phyloP scores from a whole-genome alignment of 2,113 vertebrate species.

The Melanerpes aurifrons region DNA sequence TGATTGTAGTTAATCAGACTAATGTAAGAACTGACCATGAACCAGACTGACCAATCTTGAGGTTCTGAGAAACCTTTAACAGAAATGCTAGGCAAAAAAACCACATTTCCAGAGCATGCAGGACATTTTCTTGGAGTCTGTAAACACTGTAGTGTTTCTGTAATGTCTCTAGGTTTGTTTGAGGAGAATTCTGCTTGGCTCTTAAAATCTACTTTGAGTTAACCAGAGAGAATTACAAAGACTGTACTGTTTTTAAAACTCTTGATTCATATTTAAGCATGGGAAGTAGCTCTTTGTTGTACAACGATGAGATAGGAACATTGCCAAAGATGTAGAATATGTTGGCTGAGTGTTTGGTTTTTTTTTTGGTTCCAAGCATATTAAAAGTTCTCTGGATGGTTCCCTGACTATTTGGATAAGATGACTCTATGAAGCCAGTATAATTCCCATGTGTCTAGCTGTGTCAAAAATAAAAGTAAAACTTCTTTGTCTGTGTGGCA shows the following conservation, averaged over 20 bases:
- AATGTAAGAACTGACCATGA: neutral
- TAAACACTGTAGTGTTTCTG: neutral
- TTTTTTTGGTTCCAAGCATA: neutral
- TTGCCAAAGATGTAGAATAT: neutral
- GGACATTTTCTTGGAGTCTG: neutral
- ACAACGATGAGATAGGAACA: neutral
- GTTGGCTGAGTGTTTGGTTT: neutral
- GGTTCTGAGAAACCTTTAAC: neutral
- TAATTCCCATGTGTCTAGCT: neutral
- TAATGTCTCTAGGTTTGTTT: neutral
- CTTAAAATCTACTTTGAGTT: neutral
- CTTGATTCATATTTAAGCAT: neutral
- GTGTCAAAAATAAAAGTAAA: neutral
- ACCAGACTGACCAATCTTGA: neutral
- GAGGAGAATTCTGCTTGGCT: neutral
- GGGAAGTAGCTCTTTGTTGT: neutral
- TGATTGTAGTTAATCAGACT: neutral
- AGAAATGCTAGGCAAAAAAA: neutral
- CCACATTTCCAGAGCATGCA: neutral
- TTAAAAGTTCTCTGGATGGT: neutral
- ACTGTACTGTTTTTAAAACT: neutral
- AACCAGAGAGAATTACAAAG: neutral
- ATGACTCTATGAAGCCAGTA: neutral
- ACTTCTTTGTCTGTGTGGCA: neutral
- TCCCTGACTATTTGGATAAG: neutral